Base-by-base conservation (phyloP, 23 tunicate genomes). In the Phallusia fumigata region DNA sequence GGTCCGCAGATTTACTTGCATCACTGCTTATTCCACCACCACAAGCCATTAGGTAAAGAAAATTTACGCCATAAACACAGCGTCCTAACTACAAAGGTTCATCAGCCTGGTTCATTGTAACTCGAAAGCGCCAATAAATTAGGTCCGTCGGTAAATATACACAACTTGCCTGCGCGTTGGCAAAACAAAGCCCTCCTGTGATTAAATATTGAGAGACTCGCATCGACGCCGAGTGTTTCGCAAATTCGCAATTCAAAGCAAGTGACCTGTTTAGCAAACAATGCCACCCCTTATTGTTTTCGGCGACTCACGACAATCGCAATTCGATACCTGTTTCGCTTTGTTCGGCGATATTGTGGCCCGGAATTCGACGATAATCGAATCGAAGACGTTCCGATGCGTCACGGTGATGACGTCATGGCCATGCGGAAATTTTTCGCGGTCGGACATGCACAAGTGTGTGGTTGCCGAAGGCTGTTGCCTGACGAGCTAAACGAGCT, bases 241-340 rank as follows among this genome's bases (percentile, higher is more conserved):
- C 69, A 58, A 58, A 58, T 58, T 58, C 69, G 69, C 69, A 24
- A 40, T 58, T 58, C 28, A 58, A 58, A 58, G 69, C 69, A 58
- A 58, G 69, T 58, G 28, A 58, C 69, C 69, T 58, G 69, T 58
- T 58, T 58, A 58, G 69, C 69, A 58, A 58, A 58, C 69, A 58
- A 58, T 58, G 16, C 69, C 28, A 2, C 5, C 26, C 28, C 13
- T 24, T 24, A 58, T 58, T 58, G 69, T 58, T 58, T 58, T 24
- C 13, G 13, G 28, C 69, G 69, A 6, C 26, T 2, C 16, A 58
- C 28, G 16, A 58, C 69, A 58, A 58, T 58, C 1, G 69, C 11
- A 58, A 58, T 58, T 58, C 16, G 69, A 58, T 58, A 40, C 69
- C 69, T 3, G 69, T 22, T 24, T 21, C 69, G 69, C 16, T 58